These are phyloP conservation scores for Drosophila pandora DNA, from an alignment of 1,140 invertebrate genomes.

Conservation along the genomic window DNA sequence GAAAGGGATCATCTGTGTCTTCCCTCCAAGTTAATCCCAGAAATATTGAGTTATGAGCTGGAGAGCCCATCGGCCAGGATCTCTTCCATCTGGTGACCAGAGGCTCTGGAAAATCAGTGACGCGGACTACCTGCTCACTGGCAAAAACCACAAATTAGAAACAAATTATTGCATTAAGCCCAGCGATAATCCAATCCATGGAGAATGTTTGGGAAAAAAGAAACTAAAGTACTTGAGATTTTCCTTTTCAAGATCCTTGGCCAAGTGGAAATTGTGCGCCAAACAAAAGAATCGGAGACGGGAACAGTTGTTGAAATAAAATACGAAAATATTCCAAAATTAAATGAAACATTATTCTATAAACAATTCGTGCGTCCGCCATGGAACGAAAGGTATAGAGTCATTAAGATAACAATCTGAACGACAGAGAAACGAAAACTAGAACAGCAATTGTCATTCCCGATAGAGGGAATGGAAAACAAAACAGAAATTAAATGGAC, in stretches of 20 bases:
- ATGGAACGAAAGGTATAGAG: slow-evolving; percentile 67
- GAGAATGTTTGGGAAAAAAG: slow-evolving; percentile 38
- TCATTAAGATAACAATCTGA: slow-evolving; percentile 82
- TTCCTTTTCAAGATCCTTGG: slow-evolving; percentile 42
- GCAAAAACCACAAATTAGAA: slow-evolving; percentile 64
- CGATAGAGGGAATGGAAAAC: slow-evolving; percentile 18
- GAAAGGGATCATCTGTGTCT: slow-evolving; percentile 4
- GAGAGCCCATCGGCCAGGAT: slow-evolving; percentile 19
- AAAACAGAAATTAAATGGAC: slow-evolving; percentile 69
- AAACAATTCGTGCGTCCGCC: slow-evolving; percentile 24
- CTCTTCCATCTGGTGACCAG: slow-evolving; percentile 31
- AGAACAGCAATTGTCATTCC: slow-evolving; percentile 74
- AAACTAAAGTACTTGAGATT: slow-evolving; percentile 54
- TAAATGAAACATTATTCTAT: slow-evolving; percentile 62
- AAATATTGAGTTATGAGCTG: slow-evolving; percentile 28
- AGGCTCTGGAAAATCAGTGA: slow-evolving; percentile 22
- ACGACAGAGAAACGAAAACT: slow-evolving; percentile 64
- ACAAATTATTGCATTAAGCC: slow-evolving; percentile 61
- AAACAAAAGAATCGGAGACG: slow-evolving; percentile 49
- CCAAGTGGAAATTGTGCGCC: slow-evolving; percentile 70
- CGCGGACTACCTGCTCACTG: slow-evolving; percentile 41
- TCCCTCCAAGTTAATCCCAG: slow-evolving; percentile 22
- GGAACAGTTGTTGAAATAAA: slow-evolving; percentile 70
- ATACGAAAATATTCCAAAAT: slow-evolving; percentile 69
- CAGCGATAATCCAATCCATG: slow-evolving; percentile 35